These are phyloP conservation scores for Zoanthus sociatus DNA, from an alignment of 92 coral and sea anemone genomes.

Conservation along the genomic window DNA sequence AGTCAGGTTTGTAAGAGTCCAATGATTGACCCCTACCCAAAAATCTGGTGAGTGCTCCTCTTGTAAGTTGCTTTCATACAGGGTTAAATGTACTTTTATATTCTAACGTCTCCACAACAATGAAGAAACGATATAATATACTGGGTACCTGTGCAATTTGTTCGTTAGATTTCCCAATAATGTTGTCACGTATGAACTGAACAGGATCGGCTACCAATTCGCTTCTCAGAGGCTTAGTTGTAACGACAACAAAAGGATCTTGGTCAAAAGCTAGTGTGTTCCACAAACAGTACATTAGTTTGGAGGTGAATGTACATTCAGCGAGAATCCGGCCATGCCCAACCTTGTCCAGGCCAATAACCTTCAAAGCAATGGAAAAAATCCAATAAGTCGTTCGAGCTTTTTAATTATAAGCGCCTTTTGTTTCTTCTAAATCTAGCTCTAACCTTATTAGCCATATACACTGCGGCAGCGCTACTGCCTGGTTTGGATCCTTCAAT, in stretches of 20 bases:
- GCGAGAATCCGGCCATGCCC: slow-evolving; percentile 69
- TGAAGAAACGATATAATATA: neutral
- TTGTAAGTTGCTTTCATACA: no score
- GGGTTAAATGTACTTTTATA: no score
- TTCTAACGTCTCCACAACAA: no score
- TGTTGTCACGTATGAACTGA: slow-evolving; percentile 29
- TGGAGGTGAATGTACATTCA: slow-evolving; percentile 59
- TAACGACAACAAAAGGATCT: slow-evolving; percentile 67
- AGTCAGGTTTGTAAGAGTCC: no score
- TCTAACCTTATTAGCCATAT: slow-evolving; percentile 64
- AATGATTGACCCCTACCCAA: no score
- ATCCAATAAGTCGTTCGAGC: no score
- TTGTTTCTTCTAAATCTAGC: neutral
- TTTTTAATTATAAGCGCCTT: neutral
- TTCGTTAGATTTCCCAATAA: slow-evolving; percentile 56
- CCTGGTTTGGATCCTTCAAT: slow-evolving; percentile 77
- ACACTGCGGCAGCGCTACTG: slow-evolving; percentile 66
- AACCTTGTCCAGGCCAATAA: slow-evolving; percentile 64
- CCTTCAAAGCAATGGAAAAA: slow-evolving; percentile 27
- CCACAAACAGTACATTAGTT: slow-evolving; percentile 69
- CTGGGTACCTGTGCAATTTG: slow-evolving; percentile 36
- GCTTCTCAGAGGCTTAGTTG: slow-evolving; percentile 54
- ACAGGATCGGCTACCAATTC: neutral
- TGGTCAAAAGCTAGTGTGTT: slow-evolving; percentile 45
- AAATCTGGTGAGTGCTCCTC: no score